phyloP scores from a whole-genome alignment of 2,888 invertebrate species.

The Rhyacophila evoluta region DNA sequence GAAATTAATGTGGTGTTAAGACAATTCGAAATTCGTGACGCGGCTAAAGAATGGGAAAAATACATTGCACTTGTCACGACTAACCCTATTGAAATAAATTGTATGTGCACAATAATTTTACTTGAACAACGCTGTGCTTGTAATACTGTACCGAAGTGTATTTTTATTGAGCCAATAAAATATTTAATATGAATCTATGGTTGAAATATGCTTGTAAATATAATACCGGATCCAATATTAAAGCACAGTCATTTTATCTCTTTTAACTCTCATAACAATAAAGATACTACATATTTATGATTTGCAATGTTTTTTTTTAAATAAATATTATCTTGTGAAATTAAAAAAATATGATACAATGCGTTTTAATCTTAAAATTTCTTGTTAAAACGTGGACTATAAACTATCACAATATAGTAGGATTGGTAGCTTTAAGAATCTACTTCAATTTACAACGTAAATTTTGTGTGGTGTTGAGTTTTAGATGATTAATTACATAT shows the following conservation, averaged over 20 bases:
- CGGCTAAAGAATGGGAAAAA: slow-evolving; percentile 6
- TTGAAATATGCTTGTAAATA: not conserved
- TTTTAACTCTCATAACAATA: too few species aligned
- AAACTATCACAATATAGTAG: too few species aligned
- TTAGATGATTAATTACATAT: too few species aligned
- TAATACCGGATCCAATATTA: not conserved
- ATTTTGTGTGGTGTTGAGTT: too few species aligned
- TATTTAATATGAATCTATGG: not conserved
- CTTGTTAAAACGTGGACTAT: too few species aligned
- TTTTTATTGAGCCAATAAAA: not conserved
- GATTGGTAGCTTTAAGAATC: too few species aligned
- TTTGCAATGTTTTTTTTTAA: too few species aligned
- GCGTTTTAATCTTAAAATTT: too few species aligned
- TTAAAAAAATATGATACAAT: too few species aligned
- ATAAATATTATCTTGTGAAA: too few species aligned
- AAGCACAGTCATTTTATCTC: not conserved
- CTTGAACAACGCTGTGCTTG: not conserved
- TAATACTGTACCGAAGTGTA: not conserved
- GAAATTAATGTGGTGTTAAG: not conserved
- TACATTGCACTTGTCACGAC: slow-evolving; percentile 12
- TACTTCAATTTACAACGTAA: too few species aligned
- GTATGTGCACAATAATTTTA: not conserved
- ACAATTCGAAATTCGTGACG: not conserved
- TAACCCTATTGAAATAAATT: not conserved
- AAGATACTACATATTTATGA: too few species aligned